Evolutionary conservation across 2,113 vertebrate species (phyloP).

Genomic region (Columba janthina): DNA sequence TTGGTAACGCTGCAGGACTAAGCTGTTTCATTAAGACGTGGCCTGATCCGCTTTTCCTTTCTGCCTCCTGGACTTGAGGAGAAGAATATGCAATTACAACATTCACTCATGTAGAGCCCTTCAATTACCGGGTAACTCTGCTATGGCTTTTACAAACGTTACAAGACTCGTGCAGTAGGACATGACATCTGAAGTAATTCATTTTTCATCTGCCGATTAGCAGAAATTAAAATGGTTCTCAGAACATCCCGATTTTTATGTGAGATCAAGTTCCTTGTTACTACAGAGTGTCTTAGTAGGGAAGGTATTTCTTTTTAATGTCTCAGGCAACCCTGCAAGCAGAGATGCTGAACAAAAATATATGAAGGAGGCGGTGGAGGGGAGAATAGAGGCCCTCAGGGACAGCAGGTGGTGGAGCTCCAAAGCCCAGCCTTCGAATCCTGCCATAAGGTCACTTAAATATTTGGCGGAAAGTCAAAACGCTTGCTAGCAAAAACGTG

Average conservation of each 20-base stretch:
- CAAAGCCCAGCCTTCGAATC: background rate
- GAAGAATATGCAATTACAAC: constrained; percentile 58
- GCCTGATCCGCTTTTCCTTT: background rate
- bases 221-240: constrained; percentile 60
- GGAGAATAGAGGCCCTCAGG: background rate
- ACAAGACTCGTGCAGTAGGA: background rate
- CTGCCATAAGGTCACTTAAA: constrained; percentile 38
- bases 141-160: background rate
- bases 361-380: background rate
- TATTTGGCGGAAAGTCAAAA: constrained; percentile 23
- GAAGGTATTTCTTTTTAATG: background rate
- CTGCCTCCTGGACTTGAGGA: background rate
- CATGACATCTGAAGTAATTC: constrained; percentile 55
- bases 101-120: constrained; percentile 61
- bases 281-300: background rate
- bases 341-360: background rate
- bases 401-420: background rate
- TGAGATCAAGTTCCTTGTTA: constrained; percentile 51
- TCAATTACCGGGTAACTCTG: constrained; percentile 54
- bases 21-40: constrained; percentile 12
- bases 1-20: background rate
- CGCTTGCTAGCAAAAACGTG: background rate
- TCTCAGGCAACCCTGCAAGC: background rate
- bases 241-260: constrained; percentile 44
- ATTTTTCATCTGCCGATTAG: constrained; percentile 60